Conservation (phyloP, 1,140 invertebrate species). For the Drosophila elegans region DNA sequence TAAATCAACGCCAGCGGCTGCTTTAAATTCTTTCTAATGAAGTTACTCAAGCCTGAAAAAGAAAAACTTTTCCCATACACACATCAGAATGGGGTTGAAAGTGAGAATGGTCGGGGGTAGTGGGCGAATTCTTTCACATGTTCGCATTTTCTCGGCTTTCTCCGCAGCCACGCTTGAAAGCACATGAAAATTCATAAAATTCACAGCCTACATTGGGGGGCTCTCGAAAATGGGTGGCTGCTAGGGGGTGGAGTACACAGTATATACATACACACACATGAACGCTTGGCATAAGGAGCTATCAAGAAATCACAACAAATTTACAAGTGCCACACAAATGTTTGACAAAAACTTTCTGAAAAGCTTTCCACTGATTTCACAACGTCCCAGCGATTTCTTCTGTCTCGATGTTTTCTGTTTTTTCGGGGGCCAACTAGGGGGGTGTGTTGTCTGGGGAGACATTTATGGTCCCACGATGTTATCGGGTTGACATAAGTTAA, state of each 20-base stretch:
- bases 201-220: constrained; percentile 52
- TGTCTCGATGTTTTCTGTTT: constrained; percentile 25
- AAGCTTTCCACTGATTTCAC: constrained; percentile 81
- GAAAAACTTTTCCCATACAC: constrained; percentile 54
- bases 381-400: constrained; percentile 79
- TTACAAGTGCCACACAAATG: constrained; percentile 83
- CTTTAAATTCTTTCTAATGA: constrained; percentile 75
- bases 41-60: constrained; percentile 77
- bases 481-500: constrained; percentile 83
- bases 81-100: background rate
- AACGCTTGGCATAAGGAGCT: constrained; percentile 71
- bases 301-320: constrained; percentile 84
- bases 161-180: constrained; percentile 60
- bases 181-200: constrained; percentile 78
- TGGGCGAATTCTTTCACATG: constrained; percentile 64
- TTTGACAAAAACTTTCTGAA: constrained; percentile 82
- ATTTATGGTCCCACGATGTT: constrained; percentile 78
- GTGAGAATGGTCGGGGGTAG: constrained; percentile 38
- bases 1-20: constrained; percentile 73
- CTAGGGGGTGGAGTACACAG: background rate
- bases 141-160: constrained; percentile 58
- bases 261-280: constrained; percentile 26
- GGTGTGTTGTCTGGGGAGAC: constrained; percentile 53
- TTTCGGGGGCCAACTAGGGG: background rate
- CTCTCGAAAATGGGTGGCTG: background rate